Conservation (phyloP, 2,888 invertebrate species). For the Cheilosia pagana region DNA sequence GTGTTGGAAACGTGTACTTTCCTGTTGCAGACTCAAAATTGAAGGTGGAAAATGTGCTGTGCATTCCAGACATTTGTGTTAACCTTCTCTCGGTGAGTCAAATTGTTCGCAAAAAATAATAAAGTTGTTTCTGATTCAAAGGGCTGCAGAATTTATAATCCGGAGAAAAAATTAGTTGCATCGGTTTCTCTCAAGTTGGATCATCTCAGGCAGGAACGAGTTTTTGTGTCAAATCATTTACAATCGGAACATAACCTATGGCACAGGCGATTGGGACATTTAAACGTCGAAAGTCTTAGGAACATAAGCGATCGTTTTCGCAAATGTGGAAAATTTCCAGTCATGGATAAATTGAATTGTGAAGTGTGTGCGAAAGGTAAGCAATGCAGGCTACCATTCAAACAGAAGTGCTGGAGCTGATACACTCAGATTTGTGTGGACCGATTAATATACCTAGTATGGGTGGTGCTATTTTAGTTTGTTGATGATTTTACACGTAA, state of each 20-base stretch:
- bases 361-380: conserved; percentile 18
- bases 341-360: conserved; percentile 4
- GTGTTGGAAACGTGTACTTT: conserved; percentile 5
- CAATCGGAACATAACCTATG: neutral
- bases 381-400: conserved; percentile 15
- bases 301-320: neutral
- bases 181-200: neutral
- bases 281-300: neutral
- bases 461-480: conserved; percentile 17
- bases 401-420: conserved; percentile 18
- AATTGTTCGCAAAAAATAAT: neutral
- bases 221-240: neutral
- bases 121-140: conserved; percentile 11
- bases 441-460: conserved; percentile 1
- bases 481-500: conserved; percentile 26
- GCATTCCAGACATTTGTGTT: neutral
- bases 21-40: neutral
- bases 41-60: conserved; percentile 9
- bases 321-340: neutral
- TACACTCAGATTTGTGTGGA: conserved; percentile 32
- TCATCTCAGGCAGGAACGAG: neutral
- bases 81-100: conserved; percentile 26
- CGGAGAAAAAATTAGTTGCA: neutral
- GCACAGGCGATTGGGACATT: neutral
- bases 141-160: neutral